Conservation (phyloP, 2,888 invertebrate species). For the Cynaeus angustus region DNA sequence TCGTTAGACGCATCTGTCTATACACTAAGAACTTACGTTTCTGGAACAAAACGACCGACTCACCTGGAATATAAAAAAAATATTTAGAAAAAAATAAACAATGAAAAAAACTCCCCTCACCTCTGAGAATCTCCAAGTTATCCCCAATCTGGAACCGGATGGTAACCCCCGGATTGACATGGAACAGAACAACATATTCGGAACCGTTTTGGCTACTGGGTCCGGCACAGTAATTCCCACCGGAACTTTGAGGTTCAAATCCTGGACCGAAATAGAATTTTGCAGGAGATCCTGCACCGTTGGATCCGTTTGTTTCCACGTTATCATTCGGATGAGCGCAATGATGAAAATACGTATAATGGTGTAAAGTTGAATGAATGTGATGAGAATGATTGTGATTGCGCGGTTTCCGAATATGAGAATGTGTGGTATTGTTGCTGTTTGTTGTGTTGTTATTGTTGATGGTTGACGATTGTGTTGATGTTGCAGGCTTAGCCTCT, state of each 20-base stretch:
- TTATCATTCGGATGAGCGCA: conserved; percentile 74
- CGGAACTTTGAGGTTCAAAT: conserved; percentile 72
- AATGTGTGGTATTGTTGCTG: conserved; percentile 43
- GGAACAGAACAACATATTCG: conserved; percentile 82
- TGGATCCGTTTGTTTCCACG: conserved; percentile 68
- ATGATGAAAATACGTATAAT: conserved; percentile 69
- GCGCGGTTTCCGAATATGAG: conserved; percentile 59
- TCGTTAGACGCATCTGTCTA: neutral
- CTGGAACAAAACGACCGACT: too few relatives aligned
- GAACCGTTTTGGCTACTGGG: conserved; percentile 62
- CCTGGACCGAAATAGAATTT: conserved; percentile 77
- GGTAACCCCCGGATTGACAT: conserved; percentile 85
- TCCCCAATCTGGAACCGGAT: conserved; percentile 85
- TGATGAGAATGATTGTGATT: conserved; percentile 72
- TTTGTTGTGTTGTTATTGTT: conserved; percentile 37
- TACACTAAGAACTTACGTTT: too few relatives aligned
- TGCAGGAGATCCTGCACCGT: conserved; percentile 71
- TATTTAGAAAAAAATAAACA: neutral
- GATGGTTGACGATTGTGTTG: conserved; percentile 40
- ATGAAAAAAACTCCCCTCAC: conserved; percentile 75
- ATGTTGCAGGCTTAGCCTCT: conserved; percentile 64
- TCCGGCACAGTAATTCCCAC: conserved; percentile 57
- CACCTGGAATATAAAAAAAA: neutral
- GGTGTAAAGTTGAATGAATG: conserved; percentile 72
- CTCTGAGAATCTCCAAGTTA: conserved; percentile 83